A percentile compares a stretch with the other conserved stretches of the same genome.
These are phyloP conservation scores for Leptinotarsa rubiginosa DNA, from an alignment of 2,888 invertebrate genomes.

Conservation along the genomic window DNA sequence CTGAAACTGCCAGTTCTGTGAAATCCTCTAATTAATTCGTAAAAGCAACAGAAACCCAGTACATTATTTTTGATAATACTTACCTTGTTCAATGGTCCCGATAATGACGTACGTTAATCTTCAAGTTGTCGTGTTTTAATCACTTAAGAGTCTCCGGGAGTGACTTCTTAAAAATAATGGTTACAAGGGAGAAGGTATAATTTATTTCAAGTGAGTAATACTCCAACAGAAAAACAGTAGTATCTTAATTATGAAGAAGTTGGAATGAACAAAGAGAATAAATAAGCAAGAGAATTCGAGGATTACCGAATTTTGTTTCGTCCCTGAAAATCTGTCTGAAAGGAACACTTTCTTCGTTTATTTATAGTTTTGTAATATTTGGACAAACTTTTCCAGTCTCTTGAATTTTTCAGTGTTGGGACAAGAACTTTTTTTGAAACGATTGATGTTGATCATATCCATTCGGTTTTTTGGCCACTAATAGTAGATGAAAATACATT, in stretches of 20 bases:
- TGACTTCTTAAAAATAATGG: constrained; percentile 51
- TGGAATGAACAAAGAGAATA: constrained; percentile 35
- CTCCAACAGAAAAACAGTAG: constrained; percentile 36
- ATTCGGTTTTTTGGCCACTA: too few relatives aligned
- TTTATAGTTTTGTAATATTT: too few relatives aligned
- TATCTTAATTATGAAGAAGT: constrained; percentile 38
- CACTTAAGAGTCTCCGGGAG: constrained; percentile 41
- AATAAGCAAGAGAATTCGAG: constrained; percentile 34
- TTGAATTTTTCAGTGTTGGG: too few relatives aligned
- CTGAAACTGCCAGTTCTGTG: constrained; percentile 28
- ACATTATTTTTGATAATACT: constrained; percentile 49
- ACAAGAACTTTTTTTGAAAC: too few relatives aligned
- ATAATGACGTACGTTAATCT: constrained; percentile 53
- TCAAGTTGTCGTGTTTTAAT: constrained; percentile 46
- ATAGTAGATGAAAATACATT: too few relatives aligned
- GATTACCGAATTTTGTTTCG: constrained; percentile 24
- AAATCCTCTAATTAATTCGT: constrained; percentile 52
- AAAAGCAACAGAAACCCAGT: constrained; percentile 50
- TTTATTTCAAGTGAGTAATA: constrained; percentile 51
- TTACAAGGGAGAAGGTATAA: constrained; percentile 45
- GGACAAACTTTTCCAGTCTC: too few relatives aligned
- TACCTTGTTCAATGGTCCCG: constrained; percentile 51
- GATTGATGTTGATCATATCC: too few relatives aligned
- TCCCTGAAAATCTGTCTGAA: background rate
- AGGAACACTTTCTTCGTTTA: background rate